Evolutionary conservation across 2,113 vertebrate species (phyloP), one percentile per base, ranked within the genome.

Genomic region (Limnothrissa miodon): DNA sequence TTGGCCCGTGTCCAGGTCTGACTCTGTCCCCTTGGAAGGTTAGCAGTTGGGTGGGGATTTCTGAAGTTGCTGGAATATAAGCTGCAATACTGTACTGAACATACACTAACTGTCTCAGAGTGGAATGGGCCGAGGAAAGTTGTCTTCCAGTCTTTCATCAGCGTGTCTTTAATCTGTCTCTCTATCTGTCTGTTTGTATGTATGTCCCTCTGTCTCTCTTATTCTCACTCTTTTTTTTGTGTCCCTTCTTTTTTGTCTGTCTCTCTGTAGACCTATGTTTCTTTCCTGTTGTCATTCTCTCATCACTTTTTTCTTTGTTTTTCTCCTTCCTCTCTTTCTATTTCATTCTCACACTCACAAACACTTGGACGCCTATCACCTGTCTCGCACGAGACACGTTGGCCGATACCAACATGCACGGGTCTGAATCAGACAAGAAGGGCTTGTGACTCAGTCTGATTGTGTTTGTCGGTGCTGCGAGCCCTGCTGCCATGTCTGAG

Each of bases 21-120:
- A 78, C 80, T 82, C 62, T 56, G 42, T 42, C 44, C 82, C 74
- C 86, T 78, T 86, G 62, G 87, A 90, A 87, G 85, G 84, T 87
- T 48, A 84, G 51, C 66, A 84, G 45, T 33, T 80, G 83, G 78
- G 80, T 87, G 78, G 80, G 56, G 80, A 82, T 42, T 80, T 85
- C 39, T 74, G 23, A 81, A 83, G 79, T 62, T 19, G 59, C 78
- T 87, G 78, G 74, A 90, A 84, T 84, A 66, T 36, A 45, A 80
- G 53, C 81, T 87, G 83, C 29, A 33, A 74, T 36, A 74, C 33
- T 33, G 66, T 74, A 74, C 66, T 29, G 19, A 74, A 74, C 4
- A 29, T 74, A 29, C 29, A 74, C 66, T 74, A 74, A 33, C 66
- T 74, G 66, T 36, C 66, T 74, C 29, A 36, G 42, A 45, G 46